Base-by-base conservation (phyloP, 2,888 invertebrate species). In the Aporophyla nigra region DNA sequence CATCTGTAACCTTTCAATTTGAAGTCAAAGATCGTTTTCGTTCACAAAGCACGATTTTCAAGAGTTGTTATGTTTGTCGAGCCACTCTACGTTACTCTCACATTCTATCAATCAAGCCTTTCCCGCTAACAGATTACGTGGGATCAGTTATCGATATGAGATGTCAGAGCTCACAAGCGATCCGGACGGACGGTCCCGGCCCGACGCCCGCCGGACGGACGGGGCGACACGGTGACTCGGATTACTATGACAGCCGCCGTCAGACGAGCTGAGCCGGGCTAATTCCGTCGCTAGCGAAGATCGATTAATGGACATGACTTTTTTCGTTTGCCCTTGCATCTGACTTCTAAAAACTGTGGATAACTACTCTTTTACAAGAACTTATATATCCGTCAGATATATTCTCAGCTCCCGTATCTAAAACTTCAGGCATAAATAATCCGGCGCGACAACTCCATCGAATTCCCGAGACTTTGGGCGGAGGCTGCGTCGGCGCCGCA, bases 401-500 rank as follows among this genome's bases (percentile, higher is more conserved):
- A 80, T 65, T 59, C 54, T 51, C 16, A 70, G n/a, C 27, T 51
- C 21, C 54, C 69, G 33, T n/a, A 69, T 61, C 67, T 33, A 59
- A 54, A 74, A 27, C 80, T 71, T 63, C 71, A 46, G 54, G 49
- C 58, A 69, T 71, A 70, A 75, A 84, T 82, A 73, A 63, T 61
- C 24, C 27, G 27, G 27, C 49, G 54, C 65, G 66, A 72, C 72
- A 74, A 73, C 81, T 71, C 66, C 62, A 78, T 85, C 68, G 76
- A 75, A 81, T 75, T 78, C 72, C 68, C 40, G 65, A 65, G 71
- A 63, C 68, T 74, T 78, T 63, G 46, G 71, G 71, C 65, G 53
- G 58, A 78, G 77, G 74, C 67, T 76, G 83, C 77, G 83, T 65
- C 83, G 65, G 63, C 83, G 83, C 83, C 71, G 79, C 68, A 66